Evolutionary conservation across 2,888 invertebrate genomes (phyloP), one percentile per base, ranked within the genome.

Genomic region (Mayetiola destructor): DNA sequence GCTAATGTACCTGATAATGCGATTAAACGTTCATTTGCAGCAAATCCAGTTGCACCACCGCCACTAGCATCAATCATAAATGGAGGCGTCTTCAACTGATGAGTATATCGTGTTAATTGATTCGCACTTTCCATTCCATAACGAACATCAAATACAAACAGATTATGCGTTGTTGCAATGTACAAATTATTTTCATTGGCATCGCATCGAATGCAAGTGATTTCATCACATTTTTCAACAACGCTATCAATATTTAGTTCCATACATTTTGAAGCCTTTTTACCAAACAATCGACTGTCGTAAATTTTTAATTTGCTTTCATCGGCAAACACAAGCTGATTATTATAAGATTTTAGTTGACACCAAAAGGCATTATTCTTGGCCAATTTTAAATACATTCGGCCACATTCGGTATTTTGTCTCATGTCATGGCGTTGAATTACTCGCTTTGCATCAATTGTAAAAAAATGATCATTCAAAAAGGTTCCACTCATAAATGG

Each of bases 61-160:
- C 48, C 48, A 14, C 42, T 42, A 14, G 42, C 42, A 23, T 42
- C 27, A n/a, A 48, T 27, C 48, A 48, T 48, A 5, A 48, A 27
- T 27, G 48, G 48, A 16, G 48, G 48, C 2, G 27, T 48, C 27
- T 48, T 48, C 27, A 48, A 27, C 16, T 48, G 48, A 48, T 48
- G 48, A 27, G 48, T 48, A n/a, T 27, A 48, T 8, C 48, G 27
- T 27, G 48, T 27, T 16, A 48, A 48, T 48, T 48, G 48, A 48
- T 48, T 48, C n/a, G 27, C 48, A 27, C 48, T 48, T 12, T 48
- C 48, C 48, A 48, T 48, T 27, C 48, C 48, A 48, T 48, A 48
- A 8, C 48, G 48, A 4, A 48, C 27, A 48, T 48, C 48, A 10
- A 48, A 48, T 20, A 48, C 48, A 27, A 48, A 48, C 27, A 48